Evolutionary conservation across 2,888 invertebrate species (phyloP).

Genomic region (Apomyelois bistriatella): DNA sequence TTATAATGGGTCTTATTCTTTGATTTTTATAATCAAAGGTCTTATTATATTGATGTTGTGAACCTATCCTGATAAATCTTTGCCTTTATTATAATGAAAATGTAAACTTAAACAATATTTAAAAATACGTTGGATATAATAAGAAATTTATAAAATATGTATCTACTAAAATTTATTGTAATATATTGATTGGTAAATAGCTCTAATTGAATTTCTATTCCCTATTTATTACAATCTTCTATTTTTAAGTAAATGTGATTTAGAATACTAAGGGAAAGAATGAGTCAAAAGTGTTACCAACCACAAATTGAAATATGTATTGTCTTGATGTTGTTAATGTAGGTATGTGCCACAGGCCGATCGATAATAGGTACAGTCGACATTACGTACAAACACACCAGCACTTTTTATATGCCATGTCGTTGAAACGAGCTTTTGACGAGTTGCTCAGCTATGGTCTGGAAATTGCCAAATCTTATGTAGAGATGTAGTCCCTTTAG

Average conservation of each 20-base stretch:
- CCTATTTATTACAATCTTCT: not conserved
- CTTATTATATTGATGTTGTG: constrained; percentile 38
- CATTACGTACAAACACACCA: no score
- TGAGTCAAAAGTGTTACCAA: not conserved
- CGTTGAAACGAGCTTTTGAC: no score
- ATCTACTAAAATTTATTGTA: no score
- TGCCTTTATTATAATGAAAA: constrained; percentile 44
- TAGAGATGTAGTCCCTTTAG: no score
- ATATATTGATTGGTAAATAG: not conserved
- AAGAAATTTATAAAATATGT: no score
- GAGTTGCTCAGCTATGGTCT: no score
- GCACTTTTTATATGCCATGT: no score
- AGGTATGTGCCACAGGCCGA: not conserved
- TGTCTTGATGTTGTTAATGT: not conserved
- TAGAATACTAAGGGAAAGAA: constrained; percentile 18
- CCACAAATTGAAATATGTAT: not conserved
- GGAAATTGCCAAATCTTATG: no score
- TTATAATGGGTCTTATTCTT: constrained; percentile 24
- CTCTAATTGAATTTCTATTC: not conserved
- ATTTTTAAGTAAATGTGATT: constrained; percentile 24
- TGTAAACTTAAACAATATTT: constrained; percentile 18
- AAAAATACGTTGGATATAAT: no score
- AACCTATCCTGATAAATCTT: constrained; percentile 44
- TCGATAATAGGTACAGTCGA: no score
- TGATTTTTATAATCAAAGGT: constrained; percentile 20